These are phyloP conservation scores for Argyresthia albistria DNA, from an alignment of 2,888 invertebrate species.

Conservation along the genomic window DNA sequence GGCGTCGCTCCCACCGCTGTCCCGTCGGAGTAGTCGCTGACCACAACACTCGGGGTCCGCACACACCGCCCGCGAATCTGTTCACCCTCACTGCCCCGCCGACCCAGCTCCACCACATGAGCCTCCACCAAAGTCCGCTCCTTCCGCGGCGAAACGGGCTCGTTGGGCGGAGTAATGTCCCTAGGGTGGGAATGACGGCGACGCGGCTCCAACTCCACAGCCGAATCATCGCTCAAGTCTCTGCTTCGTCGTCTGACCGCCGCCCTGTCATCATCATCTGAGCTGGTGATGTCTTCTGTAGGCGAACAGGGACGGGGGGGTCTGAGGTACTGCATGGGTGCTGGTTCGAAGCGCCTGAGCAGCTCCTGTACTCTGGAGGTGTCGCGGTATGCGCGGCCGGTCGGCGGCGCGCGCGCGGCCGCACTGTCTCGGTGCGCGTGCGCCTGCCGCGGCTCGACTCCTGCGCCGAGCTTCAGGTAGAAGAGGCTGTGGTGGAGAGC, in stretches of 20 bases:
- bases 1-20: slow-evolving; percentile 56
- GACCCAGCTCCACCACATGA: slow-evolving; percentile 70
- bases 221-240: slow-evolving; percentile 68
- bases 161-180: slow-evolving; percentile 44
- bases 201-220: slow-evolving; percentile 67
- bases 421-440: slow-evolving; percentile 35
- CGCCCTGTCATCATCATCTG: slow-evolving; percentile 62
- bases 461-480: slow-evolving; percentile 58
- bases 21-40: slow-evolving; percentile 88
- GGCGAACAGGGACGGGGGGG: slow-evolving; percentile 55
- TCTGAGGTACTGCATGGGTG: slow-evolving; percentile 62
- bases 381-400: slow-evolving; percentile 29
- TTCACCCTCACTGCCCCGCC: slow-evolving; percentile 61
- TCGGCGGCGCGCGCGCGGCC: slow-evolving; percentile 42
- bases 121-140: slow-evolving; percentile 62
- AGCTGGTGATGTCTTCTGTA: slow-evolving; percentile 55
- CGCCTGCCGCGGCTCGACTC: slow-evolving; percentile 23
- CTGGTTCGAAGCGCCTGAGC: slow-evolving; percentile 54
- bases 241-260: slow-evolving; percentile 58
- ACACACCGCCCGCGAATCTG: slow-evolving; percentile 73
- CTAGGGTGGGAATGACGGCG: slow-evolving; percentile 56
- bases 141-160: slow-evolving; percentile 48
- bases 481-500: slow-evolving; percentile 64
- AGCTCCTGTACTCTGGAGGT: slow-evolving; percentile 54
- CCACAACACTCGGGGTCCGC: slow-evolving; percentile 88